Base-by-base conservation (phyloP, 2,888 invertebrate species). In the Erannis defoliaria region DNA sequence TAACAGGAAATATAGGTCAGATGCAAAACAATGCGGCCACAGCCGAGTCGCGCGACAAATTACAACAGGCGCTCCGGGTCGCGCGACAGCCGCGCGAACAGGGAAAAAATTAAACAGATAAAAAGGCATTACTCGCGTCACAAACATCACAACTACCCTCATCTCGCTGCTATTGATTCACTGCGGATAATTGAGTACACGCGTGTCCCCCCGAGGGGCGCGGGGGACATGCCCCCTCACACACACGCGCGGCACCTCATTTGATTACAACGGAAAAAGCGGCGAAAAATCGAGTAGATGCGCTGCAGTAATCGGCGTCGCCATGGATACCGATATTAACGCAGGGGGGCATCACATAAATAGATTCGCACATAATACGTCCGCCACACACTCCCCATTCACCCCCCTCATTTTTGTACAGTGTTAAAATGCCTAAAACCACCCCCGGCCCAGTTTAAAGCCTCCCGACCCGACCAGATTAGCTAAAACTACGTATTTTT, bases 401-500 rank as follows among this genome's bases (percentile, higher is more conserved):
- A 77, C 78, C 78, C 78, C 75, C 80, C 81, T 84, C 89, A 90
- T 90, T 91, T 90, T 90, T 90, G 89, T 89, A 88, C 90, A 85
- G 83, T 89, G 91, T 90, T 91, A 91, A 92, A 92, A 91, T 89
- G 88, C 90, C 90, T 90, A 89, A 89, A 89, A 86, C 88, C 87
- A 79, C 87, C 86, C 77, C 60, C 72, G 75, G 62, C 80, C 77
- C 71, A 69, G 71, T 78, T 79, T 79, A 78, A 80, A 78, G 71
- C 75, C 79, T 68, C 73, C 76, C 75, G 68, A 79, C 82, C 90
- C 38, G 93, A 93, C 94, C 93, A 94, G 94, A 94, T 94, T 94
- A 94, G 94, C 94, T 94, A 94, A 94, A 94, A 94, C 94, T 94
- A 94, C 94, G 94, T 94, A 94, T 94, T 94, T 94, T 94, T 93